Evolutionary conservation across 2,113 vertebrate genomes (phyloP).

Genomic region (Sminthopsis crassicaudata): DNA sequence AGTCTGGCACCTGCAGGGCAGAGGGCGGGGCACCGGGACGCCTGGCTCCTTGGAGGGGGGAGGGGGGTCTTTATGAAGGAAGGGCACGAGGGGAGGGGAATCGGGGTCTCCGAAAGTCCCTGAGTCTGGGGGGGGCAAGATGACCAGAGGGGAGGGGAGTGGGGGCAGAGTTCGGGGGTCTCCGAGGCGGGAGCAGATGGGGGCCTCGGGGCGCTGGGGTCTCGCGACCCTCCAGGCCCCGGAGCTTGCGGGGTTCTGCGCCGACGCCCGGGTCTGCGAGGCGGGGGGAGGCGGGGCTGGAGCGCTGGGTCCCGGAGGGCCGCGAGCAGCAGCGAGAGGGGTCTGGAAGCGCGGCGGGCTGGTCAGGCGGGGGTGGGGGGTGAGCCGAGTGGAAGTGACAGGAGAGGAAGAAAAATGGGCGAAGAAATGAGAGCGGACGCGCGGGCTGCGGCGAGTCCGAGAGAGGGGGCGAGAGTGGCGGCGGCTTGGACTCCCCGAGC

Average conservation of each 20-base stretch:
- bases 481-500: constrained; percentile 46
- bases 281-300: neutral
- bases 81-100: too few relatives aligned
- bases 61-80: neutral
- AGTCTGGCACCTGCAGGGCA: neutral
- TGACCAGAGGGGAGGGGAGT: neutral
- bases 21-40: neutral
- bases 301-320: neutral
- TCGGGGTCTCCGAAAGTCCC: neutral
- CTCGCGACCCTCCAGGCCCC: too few relatives aligned
- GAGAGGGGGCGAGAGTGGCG: constrained; percentile 45
- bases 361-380: constrained; percentile 69
- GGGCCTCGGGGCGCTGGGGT: too few relatives aligned
- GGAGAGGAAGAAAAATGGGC: constrained; percentile 81
- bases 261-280: too few relatives aligned
- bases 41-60: neutral
- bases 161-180: neutral
- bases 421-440: constrained; percentile 80
- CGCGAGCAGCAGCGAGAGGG: constrained; percentile 60
- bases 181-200: neutral
- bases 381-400: constrained; percentile 66
- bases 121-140: neutral
- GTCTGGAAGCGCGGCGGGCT: constrained; percentile 67
- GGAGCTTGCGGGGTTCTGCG: neutral
- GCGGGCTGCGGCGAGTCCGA: constrained; percentile 64